Percentiles rank a stretch among this genome's conserved stretches.
These are phyloP conservation scores for Orius insidiosus DNA, from an alignment of 1,140 invertebrate species.

Conservation along the genomic window DNA sequence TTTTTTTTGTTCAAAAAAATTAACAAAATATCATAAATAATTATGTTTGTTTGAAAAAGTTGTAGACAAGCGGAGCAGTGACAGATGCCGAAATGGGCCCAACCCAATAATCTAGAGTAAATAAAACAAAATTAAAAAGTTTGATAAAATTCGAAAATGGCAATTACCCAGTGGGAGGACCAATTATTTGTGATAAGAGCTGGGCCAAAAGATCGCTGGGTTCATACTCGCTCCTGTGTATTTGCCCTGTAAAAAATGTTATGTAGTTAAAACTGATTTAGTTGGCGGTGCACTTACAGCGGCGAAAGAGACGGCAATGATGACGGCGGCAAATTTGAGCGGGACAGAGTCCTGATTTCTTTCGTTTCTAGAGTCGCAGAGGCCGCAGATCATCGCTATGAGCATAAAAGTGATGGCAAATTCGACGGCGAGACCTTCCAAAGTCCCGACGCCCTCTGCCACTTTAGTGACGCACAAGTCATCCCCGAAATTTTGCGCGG, in stretches of 20 bases:
- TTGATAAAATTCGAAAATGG: no score
- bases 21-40: no score
- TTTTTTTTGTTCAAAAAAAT: no score
- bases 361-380: slow-evolving; percentile 42
- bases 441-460: no score
- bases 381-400: slow-evolving; percentile 39
- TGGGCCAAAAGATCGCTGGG: slow-evolving; percentile 34
- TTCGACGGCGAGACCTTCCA: no score
- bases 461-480: no score
- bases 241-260: slow-evolving; percentile 24
- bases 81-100: slow-evolving; percentile 62
- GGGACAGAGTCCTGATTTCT: slow-evolving; percentile 34
- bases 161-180: slow-evolving; percentile 34
- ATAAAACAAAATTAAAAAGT: no score
- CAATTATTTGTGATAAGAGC: slow-evolving; percentile 29
- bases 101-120: slow-evolving; percentile 64
- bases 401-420: slow-evolving; percentile 38
- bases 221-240: slow-evolving; percentile 38
- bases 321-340: slow-evolving; percentile 41
- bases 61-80: slow-evolving; percentile 55
- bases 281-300: slow-evolving; percentile 22
- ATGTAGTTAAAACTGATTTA: neutral
- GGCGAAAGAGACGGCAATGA: slow-evolving; percentile 39
- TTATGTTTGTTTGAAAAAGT: no score
- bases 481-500: no score